Conservation (phyloP, 2,888 invertebrate species). For the Xestia ashworthii region DNA sequence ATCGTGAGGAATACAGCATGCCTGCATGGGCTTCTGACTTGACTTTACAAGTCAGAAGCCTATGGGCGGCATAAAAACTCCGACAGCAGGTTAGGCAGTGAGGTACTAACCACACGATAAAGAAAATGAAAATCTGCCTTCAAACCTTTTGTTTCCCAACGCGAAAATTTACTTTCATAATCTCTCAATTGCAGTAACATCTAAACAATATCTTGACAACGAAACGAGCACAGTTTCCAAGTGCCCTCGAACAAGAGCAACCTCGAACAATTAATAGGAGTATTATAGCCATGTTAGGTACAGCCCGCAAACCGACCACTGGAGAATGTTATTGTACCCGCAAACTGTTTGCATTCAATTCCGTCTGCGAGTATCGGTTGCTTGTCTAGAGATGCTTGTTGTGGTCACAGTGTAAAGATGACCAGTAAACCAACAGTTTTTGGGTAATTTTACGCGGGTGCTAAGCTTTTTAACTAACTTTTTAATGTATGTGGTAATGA, state of each 20-base stretch:
- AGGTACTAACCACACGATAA: no score
- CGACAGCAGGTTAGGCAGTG: no score
- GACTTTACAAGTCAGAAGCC: no score
- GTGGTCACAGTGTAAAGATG: neutral
- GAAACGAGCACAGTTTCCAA: conserved; percentile 8
- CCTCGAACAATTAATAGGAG: conserved; percentile 45
- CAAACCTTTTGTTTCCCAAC: neutral
- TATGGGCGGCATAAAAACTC: no score
- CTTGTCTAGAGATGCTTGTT: conserved; percentile 45
- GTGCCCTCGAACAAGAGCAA: conserved; percentile 6
- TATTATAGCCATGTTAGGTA: conserved; percentile 37
- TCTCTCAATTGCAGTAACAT: neutral
- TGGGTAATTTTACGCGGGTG: neutral
- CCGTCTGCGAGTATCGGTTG: conserved; percentile 66
- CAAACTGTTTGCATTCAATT: conserved; percentile 78
- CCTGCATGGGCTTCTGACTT: no score
- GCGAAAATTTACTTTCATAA: neutral
- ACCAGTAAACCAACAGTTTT: neutral
- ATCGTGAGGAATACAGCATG: no score
- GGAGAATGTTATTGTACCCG: conserved; percentile 76
- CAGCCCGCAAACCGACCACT: conserved; percentile 61
- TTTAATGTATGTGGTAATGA: no score
- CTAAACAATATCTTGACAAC: conserved; percentile 1
- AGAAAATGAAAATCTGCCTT: neutral
- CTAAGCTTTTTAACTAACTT: neutral